phyloP scores from a whole-genome alignment of 2,888 invertebrate genomes.

The Mythimna albipuncta region DNA sequence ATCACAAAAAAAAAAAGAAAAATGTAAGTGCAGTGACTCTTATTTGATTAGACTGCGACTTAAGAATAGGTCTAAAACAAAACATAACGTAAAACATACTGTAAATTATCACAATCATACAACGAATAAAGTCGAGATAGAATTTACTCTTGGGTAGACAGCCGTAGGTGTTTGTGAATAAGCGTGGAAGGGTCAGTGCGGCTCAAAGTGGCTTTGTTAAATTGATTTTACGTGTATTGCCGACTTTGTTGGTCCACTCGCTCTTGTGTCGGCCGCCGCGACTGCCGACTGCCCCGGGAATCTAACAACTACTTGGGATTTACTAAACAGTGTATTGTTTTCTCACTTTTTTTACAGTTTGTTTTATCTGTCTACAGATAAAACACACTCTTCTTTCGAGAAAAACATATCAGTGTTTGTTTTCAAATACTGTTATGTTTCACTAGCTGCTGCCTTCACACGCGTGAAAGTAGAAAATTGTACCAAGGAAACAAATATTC shows the following conservation, averaged over 20 bases:
- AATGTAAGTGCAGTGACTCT: background rate
- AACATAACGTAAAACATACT: background rate
- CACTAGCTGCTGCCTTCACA: background rate
- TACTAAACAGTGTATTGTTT: constrained; percentile 73
- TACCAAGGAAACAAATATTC: too few species aligned
- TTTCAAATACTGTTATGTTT: constrained; percentile 27
- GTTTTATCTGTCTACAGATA: constrained; percentile 49
- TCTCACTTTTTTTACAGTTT: constrained; percentile 55
- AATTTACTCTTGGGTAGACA: constrained; percentile 40
- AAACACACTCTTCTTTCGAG: constrained; percentile 25
- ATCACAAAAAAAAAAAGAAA: background rate
- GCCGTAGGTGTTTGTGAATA: constrained; percentile 74
- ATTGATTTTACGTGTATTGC: constrained; percentile 90
- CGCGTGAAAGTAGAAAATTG: too few species aligned
- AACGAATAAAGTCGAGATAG: constrained; percentile 22
- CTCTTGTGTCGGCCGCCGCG: constrained; percentile 72
- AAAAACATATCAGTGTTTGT: constrained; percentile 29
- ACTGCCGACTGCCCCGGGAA: constrained; percentile 62
- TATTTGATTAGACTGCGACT: background rate
- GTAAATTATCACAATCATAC: background rate
- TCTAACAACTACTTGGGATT: constrained; percentile 77
- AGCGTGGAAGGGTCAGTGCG: constrained; percentile 82
- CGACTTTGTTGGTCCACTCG: constrained; percentile 76
- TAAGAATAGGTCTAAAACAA: background rate
- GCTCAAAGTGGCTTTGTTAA: constrained; percentile 87